Evolutionary conservation across 2,888 invertebrate species (phyloP).

Genomic region (Amphiduros pacificus): DNA sequence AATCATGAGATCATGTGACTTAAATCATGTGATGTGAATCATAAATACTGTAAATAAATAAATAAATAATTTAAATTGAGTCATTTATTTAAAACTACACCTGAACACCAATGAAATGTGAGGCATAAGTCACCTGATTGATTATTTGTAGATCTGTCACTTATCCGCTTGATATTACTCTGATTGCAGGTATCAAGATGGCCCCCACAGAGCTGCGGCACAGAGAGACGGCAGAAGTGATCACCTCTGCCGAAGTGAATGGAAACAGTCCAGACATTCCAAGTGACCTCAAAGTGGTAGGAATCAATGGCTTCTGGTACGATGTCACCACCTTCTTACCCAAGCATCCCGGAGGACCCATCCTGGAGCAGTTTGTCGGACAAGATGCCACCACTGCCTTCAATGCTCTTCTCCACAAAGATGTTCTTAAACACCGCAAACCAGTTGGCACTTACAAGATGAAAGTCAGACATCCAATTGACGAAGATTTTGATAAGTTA

Average conservation of each 20-base stretch:
- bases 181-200: no score
- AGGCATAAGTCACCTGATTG: no score
- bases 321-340: constrained; percentile 13
- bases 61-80: no score
- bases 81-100: no score
- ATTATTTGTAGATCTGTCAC: no score
- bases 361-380: constrained; percentile 15
- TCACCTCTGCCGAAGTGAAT: no score
- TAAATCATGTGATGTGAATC: no score
- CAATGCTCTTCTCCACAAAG: constrained; percentile 7
- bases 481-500: constrained; percentile 22
- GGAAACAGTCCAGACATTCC: not conserved
- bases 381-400: constrained; percentile 15
- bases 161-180: no score
- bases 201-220: constrained; percentile 16
- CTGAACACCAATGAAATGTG: no score
- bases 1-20: no score
- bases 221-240: not conserved
- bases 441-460: constrained; percentile 22
- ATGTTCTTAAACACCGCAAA: constrained; percentile 21
- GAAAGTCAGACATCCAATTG: constrained; percentile 11
- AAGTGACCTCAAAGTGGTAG: constrained; percentile 2
- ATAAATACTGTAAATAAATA: no score
- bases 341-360: constrained; percentile 11
- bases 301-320: constrained; percentile 14